Percentiles rank a stretch among this genome's conserved stretches.
Evolutionary conservation across 2,888 invertebrate species (phyloP).

Genomic region (Drosophila anceps): DNA sequence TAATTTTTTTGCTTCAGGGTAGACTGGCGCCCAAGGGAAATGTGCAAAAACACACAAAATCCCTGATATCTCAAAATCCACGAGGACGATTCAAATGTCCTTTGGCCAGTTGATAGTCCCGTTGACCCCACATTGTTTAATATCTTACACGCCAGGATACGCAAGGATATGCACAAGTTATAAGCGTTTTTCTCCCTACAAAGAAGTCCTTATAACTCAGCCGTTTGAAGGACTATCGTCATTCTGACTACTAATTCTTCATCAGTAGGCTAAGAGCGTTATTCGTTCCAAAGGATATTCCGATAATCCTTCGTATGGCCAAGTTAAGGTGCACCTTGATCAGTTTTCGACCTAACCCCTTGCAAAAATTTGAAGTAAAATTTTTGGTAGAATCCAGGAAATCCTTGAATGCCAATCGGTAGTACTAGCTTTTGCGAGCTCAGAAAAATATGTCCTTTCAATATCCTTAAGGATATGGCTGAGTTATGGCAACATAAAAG

Average conservation of each 20-base stretch:
- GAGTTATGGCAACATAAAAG: not conserved
- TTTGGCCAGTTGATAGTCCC: constrained; percentile 1
- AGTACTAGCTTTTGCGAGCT: not conserved
- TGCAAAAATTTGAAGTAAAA: not conserved
- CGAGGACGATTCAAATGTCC: not conserved
- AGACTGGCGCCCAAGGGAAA: not conserved
- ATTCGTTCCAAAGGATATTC: not conserved
- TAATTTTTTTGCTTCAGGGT: not conserved
- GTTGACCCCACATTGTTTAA: not conserved
- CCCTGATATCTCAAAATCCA: not conserved
- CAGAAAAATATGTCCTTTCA: not conserved
- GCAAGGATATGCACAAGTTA: not conserved
- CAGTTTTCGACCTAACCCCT: constrained; percentile 4
- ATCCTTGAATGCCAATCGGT: constrained; percentile 3
- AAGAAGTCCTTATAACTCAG: constrained; percentile 3
- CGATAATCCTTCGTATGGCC: not conserved
- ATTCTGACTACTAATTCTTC: not conserved
- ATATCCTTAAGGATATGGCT: constrained; percentile 5
- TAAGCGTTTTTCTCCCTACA: not conserved
- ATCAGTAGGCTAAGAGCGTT: not conserved
- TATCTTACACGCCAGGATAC: not conserved
- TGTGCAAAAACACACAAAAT: not conserved
- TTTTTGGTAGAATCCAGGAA: not conserved
- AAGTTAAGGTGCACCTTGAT: not conserved
- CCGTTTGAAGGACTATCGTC: not conserved